A percentile compares a stretch with the other conserved stretches of the same genome.
These are phyloP conservation scores for Pygoscelis antarcticus DNA, from an alignment of 2,113 vertebrate genomes.

Conservation along the genomic window DNA sequence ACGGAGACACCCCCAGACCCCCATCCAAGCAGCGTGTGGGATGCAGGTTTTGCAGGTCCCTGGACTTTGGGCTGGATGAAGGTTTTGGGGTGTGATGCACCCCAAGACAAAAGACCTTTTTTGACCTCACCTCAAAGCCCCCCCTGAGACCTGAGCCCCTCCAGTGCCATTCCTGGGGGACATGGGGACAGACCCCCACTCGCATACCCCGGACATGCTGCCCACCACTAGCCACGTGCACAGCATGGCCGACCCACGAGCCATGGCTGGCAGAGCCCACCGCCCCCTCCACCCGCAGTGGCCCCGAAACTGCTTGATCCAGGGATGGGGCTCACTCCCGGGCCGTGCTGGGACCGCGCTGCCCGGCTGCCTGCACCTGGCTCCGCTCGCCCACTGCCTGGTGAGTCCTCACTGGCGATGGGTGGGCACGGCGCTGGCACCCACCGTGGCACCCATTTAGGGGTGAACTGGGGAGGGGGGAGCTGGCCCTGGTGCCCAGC, in stretches of 20 bases:
- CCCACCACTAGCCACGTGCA: not conserved
- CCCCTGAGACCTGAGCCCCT: not conserved
- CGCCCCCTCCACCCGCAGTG: no score
- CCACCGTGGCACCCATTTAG: not conserved
- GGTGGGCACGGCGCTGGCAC: not conserved
- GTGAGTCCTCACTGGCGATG: not conserved
- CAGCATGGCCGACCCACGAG: fast-evolving
- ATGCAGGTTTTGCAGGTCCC: not conserved
- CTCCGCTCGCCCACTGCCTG: not conserved
- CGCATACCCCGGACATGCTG: fast-evolving
- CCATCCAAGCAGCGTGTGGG: fast-evolving
- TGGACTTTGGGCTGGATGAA: not conserved
- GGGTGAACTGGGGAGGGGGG: not conserved
- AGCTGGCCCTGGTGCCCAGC: not conserved
- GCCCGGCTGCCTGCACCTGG: not conserved
- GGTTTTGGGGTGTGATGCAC: not conserved
- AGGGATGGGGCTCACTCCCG: not conserved
- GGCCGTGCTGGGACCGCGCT: not conserved
- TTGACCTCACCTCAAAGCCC: not conserved
- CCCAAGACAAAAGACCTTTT: not conserved
- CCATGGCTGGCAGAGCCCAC: not conserved
- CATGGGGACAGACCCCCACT: not conserved
- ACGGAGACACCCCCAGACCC: not conserved
- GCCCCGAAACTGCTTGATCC: not conserved
- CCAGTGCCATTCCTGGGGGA: not conserved